These are phyloP conservation scores for Archips crataeganus DNA, from an alignment of 2,888 invertebrate species.

Conservation along the genomic window DNA sequence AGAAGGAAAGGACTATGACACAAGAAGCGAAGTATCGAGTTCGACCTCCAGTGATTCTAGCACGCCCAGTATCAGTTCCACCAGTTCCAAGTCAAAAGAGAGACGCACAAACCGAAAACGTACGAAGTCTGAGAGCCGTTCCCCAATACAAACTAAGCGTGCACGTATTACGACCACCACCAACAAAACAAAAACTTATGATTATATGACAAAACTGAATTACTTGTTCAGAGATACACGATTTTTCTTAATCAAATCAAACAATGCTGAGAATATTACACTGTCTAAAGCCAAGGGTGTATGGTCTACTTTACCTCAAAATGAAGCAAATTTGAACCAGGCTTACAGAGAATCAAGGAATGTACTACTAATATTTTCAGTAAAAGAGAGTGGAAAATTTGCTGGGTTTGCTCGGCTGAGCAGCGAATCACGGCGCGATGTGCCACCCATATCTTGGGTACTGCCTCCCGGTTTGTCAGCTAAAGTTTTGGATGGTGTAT, in stretches of 20 bases:
- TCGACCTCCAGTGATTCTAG: conserved; percentile 90
- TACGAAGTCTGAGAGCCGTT: conserved; percentile 73
- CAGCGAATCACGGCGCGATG: conserved; percentile 95
- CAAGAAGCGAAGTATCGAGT: conserved; percentile 95
- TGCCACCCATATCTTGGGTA: conserved; percentile 96
- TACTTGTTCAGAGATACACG: conserved; percentile 97
- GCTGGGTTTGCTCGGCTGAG: conserved; percentile 97
- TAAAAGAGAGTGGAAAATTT: conserved; percentile 98
- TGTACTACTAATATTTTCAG: conserved; percentile 97
- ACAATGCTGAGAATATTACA: conserved; percentile 98
- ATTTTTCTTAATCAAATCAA: conserved; percentile 98
- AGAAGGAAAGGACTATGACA: conserved; percentile 92
- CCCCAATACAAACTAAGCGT: conserved; percentile 73
- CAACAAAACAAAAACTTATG: conserved; percentile 89
- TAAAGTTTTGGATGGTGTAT: conserved; percentile 97
- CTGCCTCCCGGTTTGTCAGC: conserved; percentile 97
- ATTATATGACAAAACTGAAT: conserved; percentile 95
- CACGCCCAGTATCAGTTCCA: conserved; percentile 92
- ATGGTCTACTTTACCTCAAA: conserved; percentile 99
- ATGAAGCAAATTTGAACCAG: conserved; percentile 98
- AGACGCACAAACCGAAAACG: conserved; percentile 86
- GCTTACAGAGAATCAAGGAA: conserved; percentile 97
- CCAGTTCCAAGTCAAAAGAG: conserved; percentile 89
- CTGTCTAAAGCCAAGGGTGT: conserved; percentile 98
- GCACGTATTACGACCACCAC: conserved; percentile 64